A percentile compares a stretch with the other conserved stretches of the same genome.
Conservation (phyloP, 2,888 invertebrate genomes). For the Perizoma flavofasciatum region DNA sequence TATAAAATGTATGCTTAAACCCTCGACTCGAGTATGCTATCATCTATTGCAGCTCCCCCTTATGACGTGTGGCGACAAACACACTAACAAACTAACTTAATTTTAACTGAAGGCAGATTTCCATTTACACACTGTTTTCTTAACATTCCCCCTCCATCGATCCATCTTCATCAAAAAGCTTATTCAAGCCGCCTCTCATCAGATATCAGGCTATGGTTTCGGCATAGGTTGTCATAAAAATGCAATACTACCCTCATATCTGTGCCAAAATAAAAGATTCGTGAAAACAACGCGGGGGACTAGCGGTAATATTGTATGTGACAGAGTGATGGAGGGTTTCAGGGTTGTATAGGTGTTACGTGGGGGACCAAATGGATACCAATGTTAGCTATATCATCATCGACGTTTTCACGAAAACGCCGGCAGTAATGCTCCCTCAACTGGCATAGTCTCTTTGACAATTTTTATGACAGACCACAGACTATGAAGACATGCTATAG, state of each 20-base stretch:
- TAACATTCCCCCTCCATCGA: constrained; percentile 3
- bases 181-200: constrained; percentile 9
- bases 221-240: not conserved
- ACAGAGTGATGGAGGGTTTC: not conserved
- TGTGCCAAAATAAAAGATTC: not conserved
- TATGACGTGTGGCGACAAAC: no score
- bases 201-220: not conserved
- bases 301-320: not conserved
- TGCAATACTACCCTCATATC: constrained; percentile 1
- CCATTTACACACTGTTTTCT: constrained; percentile 3
- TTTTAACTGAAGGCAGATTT: not conserved
- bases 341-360: not conserved
- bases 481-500: no score
- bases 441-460: no score
- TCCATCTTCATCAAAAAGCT: constrained; percentile 1
- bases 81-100: no score
- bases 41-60: no score
- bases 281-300: not conserved
- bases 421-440: no score
- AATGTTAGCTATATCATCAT: no score
- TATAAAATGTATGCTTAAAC: no score
- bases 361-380: no score
- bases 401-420: no score
- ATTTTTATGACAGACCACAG: no score
- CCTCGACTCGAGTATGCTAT: no score